Evolutionary conservation across 2,113 vertebrate species (phyloP).

Genomic region (Actenoides hombroni): DNA sequence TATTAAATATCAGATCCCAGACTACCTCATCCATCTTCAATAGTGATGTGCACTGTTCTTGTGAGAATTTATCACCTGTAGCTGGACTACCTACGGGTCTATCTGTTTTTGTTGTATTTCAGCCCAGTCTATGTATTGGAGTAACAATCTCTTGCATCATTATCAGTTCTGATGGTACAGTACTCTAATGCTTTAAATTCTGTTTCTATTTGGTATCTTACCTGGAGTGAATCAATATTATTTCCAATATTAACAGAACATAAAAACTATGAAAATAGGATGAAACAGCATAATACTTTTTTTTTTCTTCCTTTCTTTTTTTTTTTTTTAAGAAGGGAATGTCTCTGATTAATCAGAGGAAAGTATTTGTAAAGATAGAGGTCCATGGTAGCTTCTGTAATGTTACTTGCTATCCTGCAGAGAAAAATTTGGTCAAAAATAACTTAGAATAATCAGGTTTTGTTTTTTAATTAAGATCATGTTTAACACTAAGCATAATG

Average conservation of each 20-base stretch:
- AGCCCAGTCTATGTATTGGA: not conserved
- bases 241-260: not conserved
- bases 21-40: not conserved
- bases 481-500: not conserved
- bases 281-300: not conserved
- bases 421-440: not conserved
- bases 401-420: not conserved
- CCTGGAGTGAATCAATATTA: not conserved
- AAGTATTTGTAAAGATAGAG: not conserved
- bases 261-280: not conserved
- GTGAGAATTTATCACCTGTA: not conserved
- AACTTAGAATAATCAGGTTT: not conserved
- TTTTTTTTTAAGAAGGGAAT: not conserved
- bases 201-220: not conserved
- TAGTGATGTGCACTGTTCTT: not conserved
- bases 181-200: not conserved
- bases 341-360: not conserved
- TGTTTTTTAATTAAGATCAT: not conserved
- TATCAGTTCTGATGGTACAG: not conserved
- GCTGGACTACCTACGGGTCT: not conserved
- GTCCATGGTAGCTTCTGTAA: not conserved
- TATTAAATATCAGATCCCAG: not conserved
- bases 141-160: not conserved
- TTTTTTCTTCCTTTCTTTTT: not conserved
- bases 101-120: not conserved